A percentile compares a stretch with the other conserved stretches of the same genome.
Evolutionary conservation across 2,888 invertebrate genomes (phyloP).

Genomic region (Phorcus lineatus): DNA sequence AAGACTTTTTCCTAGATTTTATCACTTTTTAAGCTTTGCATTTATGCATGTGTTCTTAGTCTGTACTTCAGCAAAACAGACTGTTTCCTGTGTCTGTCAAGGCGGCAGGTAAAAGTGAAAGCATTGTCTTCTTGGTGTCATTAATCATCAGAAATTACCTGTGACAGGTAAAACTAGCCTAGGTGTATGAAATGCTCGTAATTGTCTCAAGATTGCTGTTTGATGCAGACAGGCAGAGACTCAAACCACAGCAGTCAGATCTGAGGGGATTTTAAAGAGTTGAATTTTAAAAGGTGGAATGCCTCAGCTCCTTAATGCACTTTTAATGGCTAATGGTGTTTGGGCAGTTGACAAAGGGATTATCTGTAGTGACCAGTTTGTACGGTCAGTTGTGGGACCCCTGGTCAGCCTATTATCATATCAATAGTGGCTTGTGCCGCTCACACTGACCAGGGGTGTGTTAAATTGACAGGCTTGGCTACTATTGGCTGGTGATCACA

Average conservation of each 20-base stretch:
- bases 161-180: background rate
- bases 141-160: conserved; percentile 9
- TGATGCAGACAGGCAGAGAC: background rate
- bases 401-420: conserved; percentile 18
- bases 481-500: background rate
- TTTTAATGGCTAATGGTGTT: conserved; percentile 17
- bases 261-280: background rate
- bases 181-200: conserved; percentile 14
- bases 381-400: background rate
- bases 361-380: background rate
- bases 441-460: conserved; percentile 18
- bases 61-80: too few relatives aligned
- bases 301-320: background rate
- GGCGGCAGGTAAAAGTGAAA: too few relatives aligned
- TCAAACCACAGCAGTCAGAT: background rate
- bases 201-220: conserved; percentile 9
- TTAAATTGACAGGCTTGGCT: conserved; percentile 13
- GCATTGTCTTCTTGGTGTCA: background rate
- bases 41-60: too few relatives aligned
- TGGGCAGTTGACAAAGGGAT: conserved; percentile 10
- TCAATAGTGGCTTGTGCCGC: conserved; percentile 19
- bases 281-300: conserved; percentile 7
- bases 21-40: too few relatives aligned
- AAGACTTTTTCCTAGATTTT: too few relatives aligned
- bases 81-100: too few relatives aligned